Percentiles rank a stretch among this genome's conserved stretches.
These are phyloP conservation scores for Adrianichthys oophorus DNA, from an alignment of 2,797 vertebrate genomes.

Conservation along the genomic window DNA sequence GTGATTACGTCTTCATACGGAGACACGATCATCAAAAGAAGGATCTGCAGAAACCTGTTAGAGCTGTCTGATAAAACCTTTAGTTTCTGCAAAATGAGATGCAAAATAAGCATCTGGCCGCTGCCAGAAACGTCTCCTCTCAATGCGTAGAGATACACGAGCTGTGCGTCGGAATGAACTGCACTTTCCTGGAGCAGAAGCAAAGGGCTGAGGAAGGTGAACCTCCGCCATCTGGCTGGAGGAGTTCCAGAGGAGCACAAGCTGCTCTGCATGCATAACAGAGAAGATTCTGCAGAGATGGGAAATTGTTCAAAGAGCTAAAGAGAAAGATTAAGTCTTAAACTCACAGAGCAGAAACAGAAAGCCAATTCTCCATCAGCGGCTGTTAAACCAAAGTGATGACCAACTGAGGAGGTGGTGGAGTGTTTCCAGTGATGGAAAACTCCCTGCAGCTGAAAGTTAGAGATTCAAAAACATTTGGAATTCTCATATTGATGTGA, in stretches of 20 bases:
- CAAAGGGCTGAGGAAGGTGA: slow-evolving; percentile 53
- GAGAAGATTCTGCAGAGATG: slow-evolving; percentile 31
- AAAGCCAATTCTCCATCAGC: slow-evolving; percentile 39
- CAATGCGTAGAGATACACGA: slow-evolving; percentile 20
- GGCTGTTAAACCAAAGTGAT: too few species aligned
- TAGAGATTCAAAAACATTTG: too few species aligned
- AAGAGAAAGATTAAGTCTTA: slow-evolving; percentile 43
- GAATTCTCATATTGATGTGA: too few species aligned
- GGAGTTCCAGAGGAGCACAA: slow-evolving; percentile 25
- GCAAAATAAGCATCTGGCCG: neutral
- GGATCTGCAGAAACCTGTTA: too few species aligned
- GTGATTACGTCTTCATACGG: too few species aligned
- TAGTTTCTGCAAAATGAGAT: neutral
- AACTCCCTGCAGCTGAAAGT: too few species aligned
- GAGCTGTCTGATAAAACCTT: too few species aligned
- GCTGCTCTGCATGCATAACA: slow-evolving; percentile 40
- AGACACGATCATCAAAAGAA: too few species aligned
- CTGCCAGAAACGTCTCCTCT: neutral
- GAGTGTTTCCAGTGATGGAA: too few species aligned
- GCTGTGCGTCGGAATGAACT: neutral
- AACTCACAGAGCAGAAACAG: slow-evolving; percentile 55
- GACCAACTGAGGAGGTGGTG: too few species aligned
- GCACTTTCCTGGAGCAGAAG: slow-evolving; percentile 9
- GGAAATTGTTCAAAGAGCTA: slow-evolving; percentile 29
- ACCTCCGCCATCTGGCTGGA: slow-evolving; percentile 41